phyloP scores from a whole-genome alignment of 2,113 vertebrate species.

The Lampris incognitus region DNA sequence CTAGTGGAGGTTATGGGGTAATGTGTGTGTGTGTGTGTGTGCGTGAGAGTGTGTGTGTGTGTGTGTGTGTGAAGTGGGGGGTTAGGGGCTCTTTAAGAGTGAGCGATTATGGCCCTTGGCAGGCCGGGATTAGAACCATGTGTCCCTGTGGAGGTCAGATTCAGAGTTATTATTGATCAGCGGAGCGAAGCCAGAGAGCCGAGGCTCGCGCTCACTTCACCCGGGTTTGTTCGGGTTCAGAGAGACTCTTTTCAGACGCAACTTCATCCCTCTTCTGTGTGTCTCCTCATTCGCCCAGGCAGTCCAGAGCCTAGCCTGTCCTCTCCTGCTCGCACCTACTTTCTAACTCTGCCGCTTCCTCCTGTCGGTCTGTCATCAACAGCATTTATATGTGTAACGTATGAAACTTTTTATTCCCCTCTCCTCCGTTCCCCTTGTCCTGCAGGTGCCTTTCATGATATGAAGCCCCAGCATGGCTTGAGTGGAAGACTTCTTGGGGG shows the following conservation, averaged over 20 bases:
- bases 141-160: conserved; percentile 96
- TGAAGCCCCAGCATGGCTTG: conserved; percentile 91
- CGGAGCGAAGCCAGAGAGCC: conserved; percentile 86
- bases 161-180: conserved; percentile 93
- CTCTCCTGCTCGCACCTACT: conserved; percentile 43
- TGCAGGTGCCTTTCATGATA: conserved; percentile 99
- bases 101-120: conserved; percentile 95
- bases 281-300: conserved; percentile 43
- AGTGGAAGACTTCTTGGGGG: conserved; percentile 81
- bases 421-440: conserved; percentile 69
- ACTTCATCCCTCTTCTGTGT: conserved; percentile 20
- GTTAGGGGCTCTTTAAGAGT: conserved; percentile 83
- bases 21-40: conserved; percentile 36
- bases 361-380: neutral
- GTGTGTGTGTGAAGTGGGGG: conserved; percentile 38
- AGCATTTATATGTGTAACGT: no score
- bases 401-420: conserved; percentile 66
- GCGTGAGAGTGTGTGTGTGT: conserved; percentile 10
- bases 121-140: conserved; percentile 96
- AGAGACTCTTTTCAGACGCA: conserved; percentile 5
- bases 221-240: conserved; percentile 33
- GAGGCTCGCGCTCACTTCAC: conserved; percentile 35
- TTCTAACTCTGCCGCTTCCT: conserved; percentile 11
- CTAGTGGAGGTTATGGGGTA: conserved; percentile 85
- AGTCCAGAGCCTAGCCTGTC: conserved; percentile 64